Evolutionary conservation across 2,888 invertebrate genomes (phyloP).

Genomic region (Tetropium fuscum): DNA sequence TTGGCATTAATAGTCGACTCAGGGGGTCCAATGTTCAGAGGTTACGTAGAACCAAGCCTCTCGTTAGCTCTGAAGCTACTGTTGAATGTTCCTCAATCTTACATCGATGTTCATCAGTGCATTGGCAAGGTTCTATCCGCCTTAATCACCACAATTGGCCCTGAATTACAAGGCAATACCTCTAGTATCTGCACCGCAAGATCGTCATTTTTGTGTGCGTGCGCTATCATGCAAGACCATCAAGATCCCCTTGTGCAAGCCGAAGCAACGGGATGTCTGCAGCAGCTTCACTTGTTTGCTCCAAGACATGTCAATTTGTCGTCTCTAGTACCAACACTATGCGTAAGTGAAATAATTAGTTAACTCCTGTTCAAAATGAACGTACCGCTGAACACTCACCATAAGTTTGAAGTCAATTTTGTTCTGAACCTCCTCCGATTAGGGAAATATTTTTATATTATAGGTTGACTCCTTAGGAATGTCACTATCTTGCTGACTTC

Average conservation of each 20-base stretch:
- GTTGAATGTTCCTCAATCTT: conserved; percentile 89
- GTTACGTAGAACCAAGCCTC: conserved; percentile 95
- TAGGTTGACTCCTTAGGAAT: no score
- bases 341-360: conserved; percentile 86
- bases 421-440: no score
- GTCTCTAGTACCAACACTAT: conserved; percentile 91
- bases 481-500: no score
- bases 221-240: conserved; percentile 92
- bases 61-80: conserved; percentile 91
- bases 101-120: conserved; percentile 92
- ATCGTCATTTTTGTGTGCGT: conserved; percentile 90
- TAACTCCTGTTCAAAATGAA: no score
- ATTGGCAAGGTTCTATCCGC: conserved; percentile 95
- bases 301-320: conserved; percentile 94
- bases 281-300: conserved; percentile 98
- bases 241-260: conserved; percentile 93
- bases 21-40: conserved; percentile 98
- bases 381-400: no score
- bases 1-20: conserved; percentile 96
- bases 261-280: conserved; percentile 95
- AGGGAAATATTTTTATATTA: no score
- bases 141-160: conserved; percentile 97
- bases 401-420: no score
- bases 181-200: conserved; percentile 80
- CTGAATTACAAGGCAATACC: conserved; percentile 92